phyloP scores from a whole-genome alignment of 2,888 invertebrate species.

The Encarsia formosa region DNA sequence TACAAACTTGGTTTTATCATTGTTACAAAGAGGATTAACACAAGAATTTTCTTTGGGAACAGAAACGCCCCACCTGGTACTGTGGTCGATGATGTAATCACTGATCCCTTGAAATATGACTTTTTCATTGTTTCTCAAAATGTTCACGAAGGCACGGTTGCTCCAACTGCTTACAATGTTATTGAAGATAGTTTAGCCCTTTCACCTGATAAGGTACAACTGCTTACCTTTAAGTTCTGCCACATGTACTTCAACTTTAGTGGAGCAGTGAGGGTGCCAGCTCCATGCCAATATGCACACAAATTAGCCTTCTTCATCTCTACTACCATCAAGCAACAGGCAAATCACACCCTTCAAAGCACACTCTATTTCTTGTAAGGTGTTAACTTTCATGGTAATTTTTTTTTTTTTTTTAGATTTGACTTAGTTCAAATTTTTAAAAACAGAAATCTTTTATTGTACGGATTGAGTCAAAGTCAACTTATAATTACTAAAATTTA shows the following conservation, averaged over 20 bases:
- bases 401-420: too few species aligned
- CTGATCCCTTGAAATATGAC: slow-evolving; percentile 72
- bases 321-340: slow-evolving; percentile 67
- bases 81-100: slow-evolving; percentile 78
- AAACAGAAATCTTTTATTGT: too few species aligned
- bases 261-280: slow-evolving; percentile 69
- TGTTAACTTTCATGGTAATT: too few species aligned
- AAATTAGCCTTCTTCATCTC: slow-evolving; percentile 83
- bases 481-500: too few species aligned
- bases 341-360: slow-evolving; percentile 58
- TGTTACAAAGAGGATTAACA: slow-evolving; percentile 83
- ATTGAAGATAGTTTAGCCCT: slow-evolving; percentile 70
- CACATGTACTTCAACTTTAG: slow-evolving; percentile 92
- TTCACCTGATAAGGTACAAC: slow-evolving; percentile 69
- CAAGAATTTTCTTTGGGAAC: slow-evolving; percentile 59
- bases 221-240: slow-evolving; percentile 74
- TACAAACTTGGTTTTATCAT: slow-evolving; percentile 69
- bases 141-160: slow-evolving; percentile 82
- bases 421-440: too few species aligned
- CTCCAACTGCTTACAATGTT: slow-evolving; percentile 85
- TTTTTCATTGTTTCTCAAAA: slow-evolving; percentile 85
- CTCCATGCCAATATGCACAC: slow-evolving; percentile 90
- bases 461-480: too few species aligned
- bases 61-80: slow-evolving; percentile 80
- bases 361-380: slow-evolving; percentile 68